Base-by-base conservation (phyloP, 2,797 vertebrate species). In the Sylvia borin region DNA sequence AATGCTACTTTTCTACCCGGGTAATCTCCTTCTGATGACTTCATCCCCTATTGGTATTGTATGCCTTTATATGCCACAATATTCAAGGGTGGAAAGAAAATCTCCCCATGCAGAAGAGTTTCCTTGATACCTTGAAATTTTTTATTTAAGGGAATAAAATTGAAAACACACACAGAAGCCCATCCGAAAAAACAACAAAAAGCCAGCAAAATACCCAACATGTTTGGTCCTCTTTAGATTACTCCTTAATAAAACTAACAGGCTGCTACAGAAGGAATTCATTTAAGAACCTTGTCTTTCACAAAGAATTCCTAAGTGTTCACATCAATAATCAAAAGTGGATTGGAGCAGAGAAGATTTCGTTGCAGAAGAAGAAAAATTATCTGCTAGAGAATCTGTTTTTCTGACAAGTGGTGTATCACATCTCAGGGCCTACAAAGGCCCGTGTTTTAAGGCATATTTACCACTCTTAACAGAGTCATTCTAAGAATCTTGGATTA, bases 401-500 rank as follows among this genome's bases (percentile, higher is more conserved):
- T 32, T 66, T 73, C 38, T 77, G 58, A 67, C 48, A 89, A 90
- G 84, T 75, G 90, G 87, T 13, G 5, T 20, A 12, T 5, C 86
- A 45, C 20, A 19, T 72, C 95, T 94, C 50, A 77, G 51, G 87
- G 43, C 48, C 29, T 62, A 38, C 74, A 80, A 14, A 68, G 79
- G 48, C 34, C 36, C 34, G 68, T 29, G 34, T 31, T 60, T 75
- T 42, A 55, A 90, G 76, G 78, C 45, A 77, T 87, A 85, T 90
- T 53, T 85, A 91, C 43, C 19, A 43, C 58, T 66, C 40, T 94
- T 27, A 92, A 93, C 61, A 87, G 40, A 93, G 61, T 74, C 79
- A 82, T 93, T 95, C 95, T 93, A 76, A 92, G 90, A 92, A 89
- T 72, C 67, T 81, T 79, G 72, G 57, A 78, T 96, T 90, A 74